Percentiles rank a stretch among this genome's conserved stretches.
phyloP scores from a whole-genome alignment of 1,140 invertebrate species.

The Lerema accius region DNA sequence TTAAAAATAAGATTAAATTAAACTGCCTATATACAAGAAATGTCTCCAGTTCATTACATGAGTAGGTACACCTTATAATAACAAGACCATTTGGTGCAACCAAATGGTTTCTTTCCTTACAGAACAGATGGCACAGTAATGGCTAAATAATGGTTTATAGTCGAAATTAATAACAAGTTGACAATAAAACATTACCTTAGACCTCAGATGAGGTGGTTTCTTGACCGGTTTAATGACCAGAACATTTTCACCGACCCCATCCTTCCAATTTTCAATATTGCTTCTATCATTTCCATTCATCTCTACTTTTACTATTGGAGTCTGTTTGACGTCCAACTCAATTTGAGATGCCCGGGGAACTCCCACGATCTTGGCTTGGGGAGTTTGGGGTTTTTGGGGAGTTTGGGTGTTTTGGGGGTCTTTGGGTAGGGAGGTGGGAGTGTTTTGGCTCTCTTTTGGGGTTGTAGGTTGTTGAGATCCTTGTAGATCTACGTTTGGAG shows the following conservation, averaged over 20 bases:
- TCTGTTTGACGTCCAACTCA: conserved; percentile 21
- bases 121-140: too few species aligned
- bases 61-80: too few species aligned
- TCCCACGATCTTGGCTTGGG: conserved; percentile 4
- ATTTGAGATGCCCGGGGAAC: conserved; percentile 8
- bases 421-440: too few species aligned
- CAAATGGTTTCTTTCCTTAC: too few species aligned
- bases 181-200: conserved; percentile 80
- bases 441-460: too few species aligned
- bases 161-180: too few species aligned
- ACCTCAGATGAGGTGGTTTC: conserved; percentile 85
- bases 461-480: conserved; percentile 45
- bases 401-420: conserved; percentile 44
- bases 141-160: too few species aligned
- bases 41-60: too few species aligned
- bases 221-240: conserved; percentile 83
- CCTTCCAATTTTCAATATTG: conserved; percentile 57
- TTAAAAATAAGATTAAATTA: not conserved
- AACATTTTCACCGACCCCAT: conserved; percentile 75
- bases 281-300: not conserved
- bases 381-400: conserved; percentile 40
- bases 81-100: too few species aligned
- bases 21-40: too few species aligned
- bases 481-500: not conserved
- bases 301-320: conserved; percentile 10